Conservation (phyloP, 2,113 vertebrate genomes). For the Laticauda laticaudata region DNA sequence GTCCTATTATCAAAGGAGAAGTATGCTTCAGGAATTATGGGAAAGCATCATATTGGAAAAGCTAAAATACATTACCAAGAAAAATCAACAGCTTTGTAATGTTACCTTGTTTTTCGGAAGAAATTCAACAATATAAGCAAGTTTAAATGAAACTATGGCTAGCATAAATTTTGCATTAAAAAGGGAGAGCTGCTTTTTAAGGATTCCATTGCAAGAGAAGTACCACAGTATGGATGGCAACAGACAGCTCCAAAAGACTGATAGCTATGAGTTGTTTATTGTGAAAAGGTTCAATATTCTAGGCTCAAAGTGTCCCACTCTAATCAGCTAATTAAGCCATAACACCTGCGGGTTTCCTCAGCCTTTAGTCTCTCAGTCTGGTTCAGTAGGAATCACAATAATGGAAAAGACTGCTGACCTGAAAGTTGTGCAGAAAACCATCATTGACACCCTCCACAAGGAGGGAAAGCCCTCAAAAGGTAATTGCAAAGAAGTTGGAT, state of each 20-base stretch:
- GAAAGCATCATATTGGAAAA: background rate
- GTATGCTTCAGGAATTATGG: background rate
- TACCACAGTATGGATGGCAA: background rate
- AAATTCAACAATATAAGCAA: background rate
- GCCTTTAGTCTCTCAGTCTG: too few species aligned
- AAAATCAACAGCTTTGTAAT: background rate
- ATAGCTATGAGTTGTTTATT: background rate
- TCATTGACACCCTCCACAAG: too few species aligned
- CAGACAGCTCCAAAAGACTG: background rate
- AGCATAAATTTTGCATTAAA: background rate
- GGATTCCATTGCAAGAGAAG: background rate
- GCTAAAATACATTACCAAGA: background rate
- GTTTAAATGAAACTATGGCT: background rate
- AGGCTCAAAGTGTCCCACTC: too few species aligned
- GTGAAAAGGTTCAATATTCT: too few species aligned
- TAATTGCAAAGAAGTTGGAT: too few species aligned
- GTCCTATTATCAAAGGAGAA: conserved; percentile 19
- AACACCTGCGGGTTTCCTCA: too few species aligned
- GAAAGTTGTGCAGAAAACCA: too few species aligned
- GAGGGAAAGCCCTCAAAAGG: too few species aligned
- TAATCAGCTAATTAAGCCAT: too few species aligned
- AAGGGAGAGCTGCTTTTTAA: background rate
- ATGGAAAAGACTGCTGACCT: too few species aligned
- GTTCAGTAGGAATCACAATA: too few species aligned
- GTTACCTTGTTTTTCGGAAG: background rate